Conservation (phyloP, 1,140 invertebrate genomes). For the Trypoxylus dichotomus region DNA sequence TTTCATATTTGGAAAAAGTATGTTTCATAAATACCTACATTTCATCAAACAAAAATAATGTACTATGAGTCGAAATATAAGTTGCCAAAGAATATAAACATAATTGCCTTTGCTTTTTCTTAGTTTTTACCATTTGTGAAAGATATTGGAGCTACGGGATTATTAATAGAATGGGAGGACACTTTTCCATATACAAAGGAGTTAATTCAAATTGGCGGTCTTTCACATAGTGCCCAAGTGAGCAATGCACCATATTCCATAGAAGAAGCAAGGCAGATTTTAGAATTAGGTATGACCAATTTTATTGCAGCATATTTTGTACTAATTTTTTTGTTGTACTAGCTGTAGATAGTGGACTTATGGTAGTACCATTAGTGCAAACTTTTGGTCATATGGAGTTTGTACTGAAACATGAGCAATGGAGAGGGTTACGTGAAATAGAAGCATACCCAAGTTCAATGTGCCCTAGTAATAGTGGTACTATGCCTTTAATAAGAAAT, state of each 20-base stretch:
- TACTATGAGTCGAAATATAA: neutral
- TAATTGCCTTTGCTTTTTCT: conserved; percentile 35
- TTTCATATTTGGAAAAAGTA: conserved; percentile 69
- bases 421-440: conserved; percentile 75
- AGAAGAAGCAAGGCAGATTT: conserved; percentile 54
- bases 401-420: conserved; percentile 79
- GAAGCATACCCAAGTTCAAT: conserved; percentile 76
- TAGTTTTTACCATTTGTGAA: conserved; percentile 62
- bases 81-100: neutral
- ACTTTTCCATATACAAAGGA: conserved; percentile 83
- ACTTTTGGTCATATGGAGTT: conserved; percentile 95
- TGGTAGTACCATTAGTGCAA: conserved; percentile 85
- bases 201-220: conserved; percentile 65
- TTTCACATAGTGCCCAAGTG: conserved; percentile 49
- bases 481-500: conserved; percentile 67
- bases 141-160: conserved; percentile 76
- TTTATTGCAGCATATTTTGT: neutral
- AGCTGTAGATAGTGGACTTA: conserved; percentile 52
- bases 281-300: conserved; percentile 45
- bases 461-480: conserved; percentile 75
- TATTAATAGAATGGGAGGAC: conserved; percentile 92
- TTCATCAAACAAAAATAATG: neutral
- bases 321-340: neutral
- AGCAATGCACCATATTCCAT: conserved; percentile 55
- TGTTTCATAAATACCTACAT: conserved; percentile 28